A percentile compares a stretch with the other conserved stretches of the same genome.
These are phyloP conservation scores for Ceratosolen fusciceps DNA, from an alignment of 1,140 invertebrate species.

Conservation along the genomic window DNA sequence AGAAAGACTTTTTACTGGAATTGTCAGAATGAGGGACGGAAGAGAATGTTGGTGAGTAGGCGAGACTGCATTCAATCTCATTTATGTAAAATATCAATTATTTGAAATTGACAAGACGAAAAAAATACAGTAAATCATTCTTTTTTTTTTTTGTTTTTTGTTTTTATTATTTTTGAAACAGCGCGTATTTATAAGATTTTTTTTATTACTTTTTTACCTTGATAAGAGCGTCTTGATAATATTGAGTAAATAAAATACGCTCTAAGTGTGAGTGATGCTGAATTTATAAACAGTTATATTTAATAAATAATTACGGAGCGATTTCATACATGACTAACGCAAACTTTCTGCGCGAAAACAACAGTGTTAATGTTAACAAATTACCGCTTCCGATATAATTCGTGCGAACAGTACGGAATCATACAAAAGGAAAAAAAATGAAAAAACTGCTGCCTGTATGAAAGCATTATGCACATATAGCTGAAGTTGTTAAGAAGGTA, in stretches of 20 bases:
- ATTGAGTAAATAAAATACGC: not conserved
- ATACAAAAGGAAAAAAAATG: not conserved
- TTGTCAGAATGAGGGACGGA: not conserved
- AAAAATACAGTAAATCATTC: too few species aligned
- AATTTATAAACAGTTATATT: slow-evolving; percentile 15
- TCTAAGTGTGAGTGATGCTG: not conserved
- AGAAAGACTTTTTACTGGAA: not conserved
- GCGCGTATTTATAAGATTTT: not conserved
- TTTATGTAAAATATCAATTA: not conserved
- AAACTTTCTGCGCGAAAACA: slow-evolving; percentile 7
- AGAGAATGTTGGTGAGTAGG: not conserved
- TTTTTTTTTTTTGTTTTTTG: not conserved
- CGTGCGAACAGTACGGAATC: not conserved
- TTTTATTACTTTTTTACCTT: too few species aligned
- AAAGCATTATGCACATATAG: not conserved
- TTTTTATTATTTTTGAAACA: not conserved
- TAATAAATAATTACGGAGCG: not conserved
- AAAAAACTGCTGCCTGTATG: not conserved
- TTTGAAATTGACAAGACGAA: not conserved
- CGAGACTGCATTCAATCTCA: not conserved
- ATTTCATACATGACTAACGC: not conserved
- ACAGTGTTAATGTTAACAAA: slow-evolving; percentile 29
- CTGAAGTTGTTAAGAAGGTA: not conserved
- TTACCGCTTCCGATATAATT: slow-evolving; percentile 31
- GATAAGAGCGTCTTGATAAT: too few species aligned